Evolutionary conservation across 2,888 invertebrate genomes (phyloP).

Genomic region (Caenorhabditis wallacei): DNA sequence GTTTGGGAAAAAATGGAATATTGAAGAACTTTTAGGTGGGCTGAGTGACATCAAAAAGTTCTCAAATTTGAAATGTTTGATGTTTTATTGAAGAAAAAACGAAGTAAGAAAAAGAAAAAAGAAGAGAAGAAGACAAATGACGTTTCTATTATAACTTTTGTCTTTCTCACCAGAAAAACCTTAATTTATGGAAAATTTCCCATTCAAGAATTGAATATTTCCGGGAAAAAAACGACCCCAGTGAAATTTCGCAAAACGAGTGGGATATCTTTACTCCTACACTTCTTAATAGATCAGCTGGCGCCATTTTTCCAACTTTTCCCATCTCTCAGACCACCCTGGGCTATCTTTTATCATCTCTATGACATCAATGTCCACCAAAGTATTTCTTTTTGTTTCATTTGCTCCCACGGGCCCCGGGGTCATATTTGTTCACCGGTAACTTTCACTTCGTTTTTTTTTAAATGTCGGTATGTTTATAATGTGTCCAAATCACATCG

Average conservation of each 20-base stretch:
- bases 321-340: slow-evolving; percentile 36
- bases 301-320: slow-evolving; percentile 19
- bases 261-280: slow-evolving; percentile 15
- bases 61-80: neutral
- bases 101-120: neutral
- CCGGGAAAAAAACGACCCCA: too few relatives aligned
- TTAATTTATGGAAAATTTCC: neutral
- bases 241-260: too few relatives aligned
- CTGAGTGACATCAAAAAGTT: slow-evolving; percentile 20
- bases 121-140: neutral
- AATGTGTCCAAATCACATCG: neutral
- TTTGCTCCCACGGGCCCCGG: slow-evolving; percentile 40
- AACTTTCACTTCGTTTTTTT: slow-evolving; percentile 36
- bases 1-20: slow-evolving; percentile 39
- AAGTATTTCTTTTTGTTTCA: slow-evolving; percentile 38
- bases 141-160: neutral
- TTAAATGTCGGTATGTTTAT: slow-evolving; percentile 23
- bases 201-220: neutral
- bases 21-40: slow-evolving; percentile 48
- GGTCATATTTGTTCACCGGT: slow-evolving; percentile 51
- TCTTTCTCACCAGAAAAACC: neutral
- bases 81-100: neutral
- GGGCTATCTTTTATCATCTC: slow-evolving; percentile 37
- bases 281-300: slow-evolving; percentile 50
- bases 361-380: slow-evolving; percentile 44